Base-by-base conservation (phyloP, 2,888 invertebrate genomes). In the Lycia hirtaria region DNA sequence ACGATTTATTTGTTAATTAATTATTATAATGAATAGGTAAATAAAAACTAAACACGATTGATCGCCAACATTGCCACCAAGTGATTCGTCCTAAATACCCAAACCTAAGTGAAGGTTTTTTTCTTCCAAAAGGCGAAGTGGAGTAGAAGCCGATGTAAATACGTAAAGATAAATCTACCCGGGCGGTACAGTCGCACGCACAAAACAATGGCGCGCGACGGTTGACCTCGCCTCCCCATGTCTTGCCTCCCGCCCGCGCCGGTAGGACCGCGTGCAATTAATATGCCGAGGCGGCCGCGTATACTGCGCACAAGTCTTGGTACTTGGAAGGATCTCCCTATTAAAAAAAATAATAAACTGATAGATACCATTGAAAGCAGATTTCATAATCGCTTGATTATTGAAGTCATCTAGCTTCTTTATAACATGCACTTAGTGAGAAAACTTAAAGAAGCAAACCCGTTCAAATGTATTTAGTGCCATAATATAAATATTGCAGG, bases 251-350 rank as follows among this genome's bases (percentile, higher is more conserved):
- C 87, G 81, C 78, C 86, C 84, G 85, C 87, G 81, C 78, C 86
- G 88, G 89, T 89, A 88, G 90, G 89, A 85, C 90, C 91, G 92
- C 91, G 89, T 91, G 92, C 92, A 92, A 92, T 92, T 92, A 92
- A 92, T 92, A 92, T 91, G 91, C 92, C 88, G 88, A 89, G 89
- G 85, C 88, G 85, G 83, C 91, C 90, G 90, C 92, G 89, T 78
- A 69, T 78, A 81, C 71, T 2, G 48, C 66, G 80, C 69, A 60
- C 7, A 1, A 0, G 12, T 30, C 57, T 84, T 82, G 83, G 71
- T 81, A 73, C 80, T 87, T 76, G 50, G 17, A 33, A 44, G 45
- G 66, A 47, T 56, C 55, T 67, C 48, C 32, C 24, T 26, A 6
- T 10, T 9, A 9, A 9, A 1, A 26, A 6, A 6, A 6, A 6